Evolutionary conservation across 1,140 invertebrate genomes (phyloP), one percentile per base, ranked within the genome.

Genomic region (Eupristina koningsbergeri): DNA sequence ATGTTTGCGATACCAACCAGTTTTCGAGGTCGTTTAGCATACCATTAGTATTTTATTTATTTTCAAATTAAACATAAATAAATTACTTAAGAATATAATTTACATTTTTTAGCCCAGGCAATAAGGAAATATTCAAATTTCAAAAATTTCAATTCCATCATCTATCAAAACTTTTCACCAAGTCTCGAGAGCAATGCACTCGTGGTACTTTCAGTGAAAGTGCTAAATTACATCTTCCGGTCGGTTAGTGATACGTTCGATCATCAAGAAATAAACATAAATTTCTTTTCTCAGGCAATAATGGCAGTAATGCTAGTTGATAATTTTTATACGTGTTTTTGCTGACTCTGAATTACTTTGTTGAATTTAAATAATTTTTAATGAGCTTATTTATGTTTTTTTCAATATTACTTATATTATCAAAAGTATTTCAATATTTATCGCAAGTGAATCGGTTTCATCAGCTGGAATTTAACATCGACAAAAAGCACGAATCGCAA

Each of bases 171-270:
- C 34, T 79, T 79, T 79, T 74, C 45, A 36, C 50, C 58, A 34
- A 61, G 19, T 53, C 39, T 26, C 34, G 41, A 75, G 83, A 80
- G 26, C 83, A 63, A 76, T 81, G 83, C 78, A 80, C 83, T 76
- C 83, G 34, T 19, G 47, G 31, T 26, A 61, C 83, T 80, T 80
- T 50, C 53, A 81, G 84, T 85, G 84, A 81, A 85, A 85, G 83
- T 81, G 74, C 71, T 77, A 76, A 81, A 85, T 85, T 85, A 85
- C 74, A 81, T 84, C 83, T 74, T 81, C 58, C 39, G 71, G 58
- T 73, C 39, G 50, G 50, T 31, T 31, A 61, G 26, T 53, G 45
- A 22, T 45, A 36, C 47, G 19, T 31, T 39, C 8, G 31, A 58
- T 76, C 73, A 71, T 58, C 34, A 45, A 75, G n/a, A 29, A 50